Base-by-base conservation (phyloP, 2,113 vertebrate species). In the Enhydra lutris region DNA sequence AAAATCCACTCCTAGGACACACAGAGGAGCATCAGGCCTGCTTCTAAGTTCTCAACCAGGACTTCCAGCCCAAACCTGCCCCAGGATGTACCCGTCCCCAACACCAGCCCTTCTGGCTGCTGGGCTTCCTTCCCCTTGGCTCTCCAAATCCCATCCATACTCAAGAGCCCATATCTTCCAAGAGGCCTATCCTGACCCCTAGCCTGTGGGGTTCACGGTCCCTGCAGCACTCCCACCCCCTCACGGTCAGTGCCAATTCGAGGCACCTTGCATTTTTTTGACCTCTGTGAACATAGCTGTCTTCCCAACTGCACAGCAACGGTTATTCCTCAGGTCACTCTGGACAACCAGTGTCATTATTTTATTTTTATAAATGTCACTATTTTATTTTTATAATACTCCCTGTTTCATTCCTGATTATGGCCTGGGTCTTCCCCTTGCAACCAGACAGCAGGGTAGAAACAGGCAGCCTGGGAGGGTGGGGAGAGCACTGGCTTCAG, bases 1-100 rank as follows among this genome's bases (percentile, higher is more conserved):
- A 93, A 99, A 99, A 98, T 99, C 99, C 96, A 99, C 96, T 21
- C 99, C 99, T 99, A 97, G 82, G 97, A 94, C 59, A 96, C 69
- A 98, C 1, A 94, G 34, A 91, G 9, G n/a, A 21, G 21, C 14
- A 21, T 47, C 36, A 91, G 76, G 11, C 21, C 45, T 21, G 0
- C 52, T 31, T 71, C 31, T 3, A 29, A 45, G 78, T 52, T 42
- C 23, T 29, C 55, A 26, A 14, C 84, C 36, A 9, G 24, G 52
- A 67, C 71, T 57, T 50, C 15, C 6, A 63, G 59, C 29, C 69
- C 13, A 69, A 9, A 21, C 34, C 18, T 8, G 13, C 36, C 50
- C 10, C 0, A 3, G 17, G 13, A 36, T 14, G 21, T 5, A 63
- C 39, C n/a, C 10, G 15, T 71, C 9, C n/a, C 65, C 86, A 12